Conservation (phyloP, 2,888 invertebrate species). For the Abscondita cerata region DNA sequence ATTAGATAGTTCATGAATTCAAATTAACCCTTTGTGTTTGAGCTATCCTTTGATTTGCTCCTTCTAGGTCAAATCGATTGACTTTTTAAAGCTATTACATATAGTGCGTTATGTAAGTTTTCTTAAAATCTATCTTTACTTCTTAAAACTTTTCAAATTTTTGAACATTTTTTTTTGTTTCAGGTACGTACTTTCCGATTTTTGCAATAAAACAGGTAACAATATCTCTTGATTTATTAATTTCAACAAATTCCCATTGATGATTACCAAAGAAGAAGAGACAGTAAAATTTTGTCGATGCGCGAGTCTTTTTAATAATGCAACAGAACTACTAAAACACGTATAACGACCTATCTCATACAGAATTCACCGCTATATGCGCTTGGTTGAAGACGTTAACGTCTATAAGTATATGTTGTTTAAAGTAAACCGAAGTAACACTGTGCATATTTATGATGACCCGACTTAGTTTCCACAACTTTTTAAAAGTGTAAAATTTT, state of each 20-base stretch:
- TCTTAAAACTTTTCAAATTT: too few relatives aligned
- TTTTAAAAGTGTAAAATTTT: too few relatives aligned
- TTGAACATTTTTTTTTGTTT: constrained; percentile 11
- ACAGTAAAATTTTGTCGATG: constrained; percentile 15
- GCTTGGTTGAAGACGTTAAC: constrained; percentile 22
- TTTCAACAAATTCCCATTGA: not conserved
- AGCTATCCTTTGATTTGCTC: too few relatives aligned
- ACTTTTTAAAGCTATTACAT: too few relatives aligned
- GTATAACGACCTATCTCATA: constrained; percentile 23
- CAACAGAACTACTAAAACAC: constrained; percentile 22
- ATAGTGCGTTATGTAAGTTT: too few relatives aligned
- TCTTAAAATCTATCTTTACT: too few relatives aligned
- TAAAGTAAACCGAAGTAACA: constrained; percentile 12
- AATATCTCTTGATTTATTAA: not conserved
- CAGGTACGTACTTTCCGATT: constrained; percentile 3
- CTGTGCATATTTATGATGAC: constrained; percentile 15
- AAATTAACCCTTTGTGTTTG: too few relatives aligned
- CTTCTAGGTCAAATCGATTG: too few relatives aligned
- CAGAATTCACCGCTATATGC: constrained; percentile 20
- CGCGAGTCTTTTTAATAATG: constrained; percentile 15
- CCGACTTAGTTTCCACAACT: too few relatives aligned
- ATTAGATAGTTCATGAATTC: too few relatives aligned
- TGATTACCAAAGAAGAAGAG: constrained; percentile 7
- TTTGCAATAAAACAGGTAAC: not conserved
- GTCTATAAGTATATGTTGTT: constrained; percentile 10